These are phyloP conservation scores for Trichoplusia ni DNA, from an alignment of 1,140 invertebrate genomes.

Conservation along the genomic window DNA sequence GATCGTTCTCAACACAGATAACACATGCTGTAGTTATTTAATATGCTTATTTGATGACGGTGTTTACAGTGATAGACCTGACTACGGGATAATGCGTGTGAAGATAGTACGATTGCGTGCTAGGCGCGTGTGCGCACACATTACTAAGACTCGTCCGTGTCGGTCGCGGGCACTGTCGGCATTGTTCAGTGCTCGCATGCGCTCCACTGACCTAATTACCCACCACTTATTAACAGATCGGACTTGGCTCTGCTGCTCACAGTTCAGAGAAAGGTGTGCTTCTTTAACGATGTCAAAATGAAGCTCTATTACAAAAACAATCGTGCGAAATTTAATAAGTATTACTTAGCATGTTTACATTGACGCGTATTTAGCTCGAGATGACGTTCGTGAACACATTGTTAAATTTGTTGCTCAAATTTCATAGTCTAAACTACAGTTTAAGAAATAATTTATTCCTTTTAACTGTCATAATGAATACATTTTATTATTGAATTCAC, in stretches of 20 bases:
- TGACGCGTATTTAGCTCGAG: slow-evolving; percentile 2
- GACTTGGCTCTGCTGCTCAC: slow-evolving; percentile 68
- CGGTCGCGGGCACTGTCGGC: slow-evolving; percentile 44
- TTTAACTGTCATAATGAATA: too few relatives aligned
- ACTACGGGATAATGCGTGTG: slow-evolving; percentile 26
- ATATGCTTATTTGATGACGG: slow-evolving; percentile 18
- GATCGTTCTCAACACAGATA: slow-evolving; percentile 31
- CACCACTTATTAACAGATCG: slow-evolving; percentile 71
- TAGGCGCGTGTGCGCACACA: neutral
- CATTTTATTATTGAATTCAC: too few relatives aligned
- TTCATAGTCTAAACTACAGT: too few relatives aligned
- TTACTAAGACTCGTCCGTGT: slow-evolving; percentile 9
- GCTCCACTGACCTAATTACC: slow-evolving; percentile 75
- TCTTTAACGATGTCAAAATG: slow-evolving; percentile 20
- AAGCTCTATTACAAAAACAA: slow-evolving; percentile 17
- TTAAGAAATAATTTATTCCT: too few relatives aligned
- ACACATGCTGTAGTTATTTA: slow-evolving; percentile 12
- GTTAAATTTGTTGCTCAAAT: neutral
- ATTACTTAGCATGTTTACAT: slow-evolving; percentile 20
- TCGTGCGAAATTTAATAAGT: slow-evolving; percentile 6
- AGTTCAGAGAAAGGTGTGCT: slow-evolving; percentile 49
- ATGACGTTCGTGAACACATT: neutral
- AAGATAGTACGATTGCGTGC: slow-evolving; percentile 7
- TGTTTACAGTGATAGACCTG: slow-evolving; percentile 31
- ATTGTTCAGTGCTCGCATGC: slow-evolving; percentile 56